Base-by-base conservation (phyloP, 2,888 invertebrate genomes). In the Eurytoma californica region DNA sequence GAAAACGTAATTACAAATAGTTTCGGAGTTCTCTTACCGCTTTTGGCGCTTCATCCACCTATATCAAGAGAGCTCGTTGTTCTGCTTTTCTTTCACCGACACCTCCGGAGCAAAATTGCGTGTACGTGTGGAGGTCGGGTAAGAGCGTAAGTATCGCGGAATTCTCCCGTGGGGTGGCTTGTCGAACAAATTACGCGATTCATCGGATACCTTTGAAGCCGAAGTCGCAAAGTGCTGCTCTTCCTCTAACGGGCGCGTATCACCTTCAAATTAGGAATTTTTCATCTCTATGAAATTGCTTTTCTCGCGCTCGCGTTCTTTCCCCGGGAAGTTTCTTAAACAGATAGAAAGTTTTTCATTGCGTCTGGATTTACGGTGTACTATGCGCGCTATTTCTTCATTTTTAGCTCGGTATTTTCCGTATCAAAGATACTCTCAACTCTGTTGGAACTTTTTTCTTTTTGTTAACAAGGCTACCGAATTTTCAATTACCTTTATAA, bases 1-100 rank as follows among this genome's bases (percentile, higher is more conserved):
- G 85, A 84, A 67, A 85, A 85, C 75, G 85, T 84, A 85, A 85
- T 85, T 85, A 85, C 82, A 84, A 85, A 84, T 83, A 83, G 83
- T 82, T 84, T 65, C 63, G 73, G 79, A 83, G 79, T 82, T 84
- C 83, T 84, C 82, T 77, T 65, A 66, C 81, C 9, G 20, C 58
- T 60, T 24, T 24, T 60, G 9, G 60, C 60, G 39, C 39, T 39
- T 39, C 39, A 39, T 39, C 39, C 39, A 7, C 9, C 39, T 39
- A 39, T 39, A 39, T 39, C 39, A 39, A 39, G 7, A 7, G 7
- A 39, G 39, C 39, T 39, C 39, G 9, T 39, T 39, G 9, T 39
- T 39, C 7, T 9, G 39, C 39, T 39, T 39, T 39, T 39, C 39
- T 39, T 39, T 39, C 39, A 7, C 39, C 39, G 39, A 39, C 39